A percentile compares a stretch with the other conserved stretches of the same genome.
Evolutionary conservation across 1,140 invertebrate genomes (phyloP).

Genomic region (Catajapyx aquilonaris): DNA sequence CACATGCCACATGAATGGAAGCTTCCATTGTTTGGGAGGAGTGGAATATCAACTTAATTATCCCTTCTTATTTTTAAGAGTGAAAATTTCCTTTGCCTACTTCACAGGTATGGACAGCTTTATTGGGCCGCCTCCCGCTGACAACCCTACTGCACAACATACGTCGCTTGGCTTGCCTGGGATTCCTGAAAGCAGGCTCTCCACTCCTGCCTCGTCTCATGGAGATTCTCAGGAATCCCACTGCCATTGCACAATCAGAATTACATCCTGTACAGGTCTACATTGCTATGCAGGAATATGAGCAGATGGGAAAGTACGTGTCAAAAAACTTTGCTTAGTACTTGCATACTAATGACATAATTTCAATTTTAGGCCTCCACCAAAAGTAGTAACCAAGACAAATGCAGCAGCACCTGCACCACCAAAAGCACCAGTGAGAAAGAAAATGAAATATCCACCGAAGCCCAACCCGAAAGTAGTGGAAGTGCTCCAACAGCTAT

Average conservation of each 20-base stretch:
- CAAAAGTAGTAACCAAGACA: no score
- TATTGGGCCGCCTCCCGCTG: slow-evolving; percentile 33
- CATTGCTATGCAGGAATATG: slow-evolving; percentile 30
- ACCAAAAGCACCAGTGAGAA: no score
- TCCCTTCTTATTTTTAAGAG: not conserved
- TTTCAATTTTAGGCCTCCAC: no score
- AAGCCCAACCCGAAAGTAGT: slow-evolving; percentile 16
- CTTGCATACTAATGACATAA: no score
- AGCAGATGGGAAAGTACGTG: slow-evolving; percentile 30
- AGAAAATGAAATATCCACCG: slow-evolving; percentile 14
- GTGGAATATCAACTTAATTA: no score
- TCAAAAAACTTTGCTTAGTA: no score
- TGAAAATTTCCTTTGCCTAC: slow-evolving; percentile 5
- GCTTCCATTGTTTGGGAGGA: no score
- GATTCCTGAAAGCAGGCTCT: slow-evolving; percentile 26
- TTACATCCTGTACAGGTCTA: slow-evolving; percentile 36
- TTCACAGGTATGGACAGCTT: slow-evolving; percentile 34
- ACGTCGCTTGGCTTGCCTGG: slow-evolving; percentile 37
- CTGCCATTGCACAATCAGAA: slow-evolving; percentile 22
- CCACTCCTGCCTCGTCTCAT: slow-evolving; percentile 19
- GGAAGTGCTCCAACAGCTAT: slow-evolving; percentile 19
- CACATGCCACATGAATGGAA: no score
- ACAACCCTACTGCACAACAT: slow-evolving; percentile 32
- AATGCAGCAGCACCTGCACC: no score
- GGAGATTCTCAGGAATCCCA: slow-evolving; percentile 21